Evolutionary conservation across 2,797 vertebrate species (phyloP).

Genomic region (Phataginus tricuspis): DNA sequence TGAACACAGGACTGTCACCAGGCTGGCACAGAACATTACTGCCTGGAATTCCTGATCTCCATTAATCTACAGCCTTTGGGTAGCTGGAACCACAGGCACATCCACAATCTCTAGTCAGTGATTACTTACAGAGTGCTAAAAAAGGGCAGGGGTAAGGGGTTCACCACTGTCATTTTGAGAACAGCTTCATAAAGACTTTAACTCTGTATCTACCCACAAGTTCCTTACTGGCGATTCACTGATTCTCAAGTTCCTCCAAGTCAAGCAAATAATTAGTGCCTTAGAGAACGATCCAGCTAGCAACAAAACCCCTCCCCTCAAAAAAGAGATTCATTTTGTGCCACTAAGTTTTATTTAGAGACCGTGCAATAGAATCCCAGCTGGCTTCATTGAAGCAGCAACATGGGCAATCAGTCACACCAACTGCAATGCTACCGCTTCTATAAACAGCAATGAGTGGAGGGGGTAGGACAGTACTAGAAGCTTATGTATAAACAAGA

Average conservation of each 20-base stretch:
- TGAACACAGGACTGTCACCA: not conserved
- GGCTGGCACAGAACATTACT: not conserved
- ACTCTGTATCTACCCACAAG: not conserved
- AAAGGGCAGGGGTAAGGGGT: no score
- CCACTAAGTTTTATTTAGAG: slow-evolving; percentile 82
- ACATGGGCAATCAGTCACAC: slow-evolving; percentile 80
- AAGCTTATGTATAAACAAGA: slow-evolving; percentile 77
- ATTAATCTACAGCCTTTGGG: not conserved
- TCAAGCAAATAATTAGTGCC: slow-evolving; percentile 72
- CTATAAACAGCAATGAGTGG: slow-evolving; percentile 81
- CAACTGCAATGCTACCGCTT: slow-evolving; percentile 77
- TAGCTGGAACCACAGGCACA: not conserved
- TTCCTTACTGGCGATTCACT: not conserved
- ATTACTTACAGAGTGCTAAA: not conserved
- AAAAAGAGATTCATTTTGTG: slow-evolving; percentile 74
- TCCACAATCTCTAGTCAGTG: not conserved
- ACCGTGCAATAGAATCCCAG: slow-evolving; percentile 78
- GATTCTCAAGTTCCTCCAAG: slow-evolving; percentile 61
- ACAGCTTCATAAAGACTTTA: not conserved
- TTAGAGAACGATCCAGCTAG: slow-evolving; percentile 63
- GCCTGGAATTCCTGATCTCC: not conserved
- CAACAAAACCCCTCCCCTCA: slow-evolving; percentile 67
- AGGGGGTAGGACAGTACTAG: slow-evolving; percentile 65
- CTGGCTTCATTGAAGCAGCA: slow-evolving; percentile 83
- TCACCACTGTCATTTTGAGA: not conserved